Evolutionary conservation across 2,888 invertebrate genomes (phyloP).

Genomic region (Apodemia duryi): DNA sequence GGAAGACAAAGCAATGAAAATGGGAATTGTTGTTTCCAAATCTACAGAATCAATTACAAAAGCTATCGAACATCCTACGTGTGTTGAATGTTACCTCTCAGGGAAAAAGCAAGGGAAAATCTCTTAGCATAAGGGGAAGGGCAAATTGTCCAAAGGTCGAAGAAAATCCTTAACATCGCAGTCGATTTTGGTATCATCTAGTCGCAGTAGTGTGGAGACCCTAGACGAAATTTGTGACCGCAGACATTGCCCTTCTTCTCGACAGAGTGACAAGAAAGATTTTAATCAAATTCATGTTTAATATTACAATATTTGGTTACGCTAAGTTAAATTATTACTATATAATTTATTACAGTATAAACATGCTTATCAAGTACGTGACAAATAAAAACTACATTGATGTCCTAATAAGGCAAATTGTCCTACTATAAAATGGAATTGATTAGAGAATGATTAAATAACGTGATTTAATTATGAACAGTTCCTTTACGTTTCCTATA

Average conservation of each 20-base stretch:
- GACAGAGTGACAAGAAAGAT: constrained; percentile 50
- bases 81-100: constrained; percentile 86
- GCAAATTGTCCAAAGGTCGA: constrained; percentile 80
- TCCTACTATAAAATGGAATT: constrained; percentile 47
- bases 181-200: constrained; percentile 60
- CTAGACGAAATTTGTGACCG: constrained; percentile 56
- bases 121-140: constrained; percentile 84
- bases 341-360: constrained; percentile 8
- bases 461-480: constrained; percentile 31
- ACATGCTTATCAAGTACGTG: background rate
- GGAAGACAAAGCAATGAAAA: constrained; percentile 72
- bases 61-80: constrained; percentile 84
- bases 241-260: constrained; percentile 54
- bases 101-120: constrained; percentile 78
- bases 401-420: constrained; percentile 20
- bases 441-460: constrained; percentile 43
- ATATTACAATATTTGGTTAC: constrained; percentile 30
- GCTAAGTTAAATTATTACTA: constrained; percentile 23
- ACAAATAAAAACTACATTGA: background rate
- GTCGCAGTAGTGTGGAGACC: constrained; percentile 70
- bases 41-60: constrained; percentile 76
- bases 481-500: constrained; percentile 34
- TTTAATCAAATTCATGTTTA: constrained; percentile 82
- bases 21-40: constrained; percentile 78
- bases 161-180: constrained; percentile 58